Conservation (phyloP, 2,888 invertebrate genomes). For the Torymus aiolomorphi region DNA sequence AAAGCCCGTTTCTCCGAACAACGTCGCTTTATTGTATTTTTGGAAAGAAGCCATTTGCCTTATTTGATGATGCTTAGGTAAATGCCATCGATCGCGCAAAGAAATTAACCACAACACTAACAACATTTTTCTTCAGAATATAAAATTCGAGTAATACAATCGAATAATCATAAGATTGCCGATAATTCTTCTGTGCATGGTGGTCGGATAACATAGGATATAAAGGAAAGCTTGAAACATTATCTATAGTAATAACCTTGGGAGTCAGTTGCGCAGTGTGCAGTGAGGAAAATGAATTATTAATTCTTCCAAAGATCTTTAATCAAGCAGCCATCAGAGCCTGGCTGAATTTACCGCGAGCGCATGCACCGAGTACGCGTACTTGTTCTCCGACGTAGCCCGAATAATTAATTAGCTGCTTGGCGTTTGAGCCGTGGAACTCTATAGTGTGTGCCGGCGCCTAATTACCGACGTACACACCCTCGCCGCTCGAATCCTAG, state of each 20-base stretch:
- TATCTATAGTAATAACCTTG: too few relatives aligned
- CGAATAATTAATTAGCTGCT: constrained; percentile 51
- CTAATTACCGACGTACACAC: constrained; percentile 30
- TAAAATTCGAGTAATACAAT: too few relatives aligned
- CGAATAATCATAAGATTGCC: too few relatives aligned
- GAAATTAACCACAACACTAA: too few relatives aligned
- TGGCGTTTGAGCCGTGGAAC: constrained; percentile 29
- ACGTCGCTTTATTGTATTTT: constrained; percentile 10
- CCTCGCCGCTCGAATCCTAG: neutral
- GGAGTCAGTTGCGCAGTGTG: too few relatives aligned
- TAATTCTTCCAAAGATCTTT: neutral
- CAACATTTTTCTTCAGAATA: too few relatives aligned
- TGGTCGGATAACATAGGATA: too few relatives aligned
- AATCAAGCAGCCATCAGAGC: constrained; percentile 12
- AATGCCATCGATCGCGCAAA: neutral
- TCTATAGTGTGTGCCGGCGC: neutral
- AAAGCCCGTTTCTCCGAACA: neutral
- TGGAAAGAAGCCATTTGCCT: neutral
- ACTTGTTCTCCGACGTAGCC: constrained; percentile 9
- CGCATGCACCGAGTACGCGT: neutral
- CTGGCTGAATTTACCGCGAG: constrained; percentile 29
- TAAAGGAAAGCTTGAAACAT: too few relatives aligned
- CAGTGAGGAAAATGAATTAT: neutral
- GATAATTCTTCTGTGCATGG: too few relatives aligned
- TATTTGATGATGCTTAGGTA: constrained; percentile 3